These are phyloP conservation scores for Lochmaea crataegi DNA, from an alignment of 2,888 invertebrate genomes.

Conservation along the genomic window DNA sequence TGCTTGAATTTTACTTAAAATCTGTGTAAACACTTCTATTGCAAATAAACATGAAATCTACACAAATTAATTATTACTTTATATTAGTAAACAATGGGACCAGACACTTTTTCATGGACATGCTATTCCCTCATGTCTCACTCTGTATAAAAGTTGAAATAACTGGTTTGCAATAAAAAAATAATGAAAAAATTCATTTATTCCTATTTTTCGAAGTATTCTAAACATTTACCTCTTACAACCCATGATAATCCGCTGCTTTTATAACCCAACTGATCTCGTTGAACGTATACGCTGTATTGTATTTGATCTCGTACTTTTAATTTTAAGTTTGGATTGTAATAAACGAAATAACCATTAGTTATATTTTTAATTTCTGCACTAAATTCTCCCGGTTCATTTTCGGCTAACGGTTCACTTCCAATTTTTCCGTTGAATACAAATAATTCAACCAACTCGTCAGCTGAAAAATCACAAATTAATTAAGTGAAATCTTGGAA, in stretches of 20 bases:
- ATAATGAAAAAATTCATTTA: background rate
- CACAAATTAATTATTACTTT: too few relatives aligned
- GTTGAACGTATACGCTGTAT: slow-evolving; percentile 73
- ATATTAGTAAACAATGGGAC: too few relatives aligned
- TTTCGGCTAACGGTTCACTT: slow-evolving; percentile 67
- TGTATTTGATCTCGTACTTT: slow-evolving; percentile 70
- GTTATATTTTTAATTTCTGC: slow-evolving; percentile 65
- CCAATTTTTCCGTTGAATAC: slow-evolving; percentile 73
- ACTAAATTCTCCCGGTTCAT: slow-evolving; percentile 68
- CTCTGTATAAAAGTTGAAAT: too few relatives aligned
- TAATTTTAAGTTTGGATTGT: slow-evolving; percentile 65
- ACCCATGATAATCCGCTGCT: slow-evolving; percentile 61
- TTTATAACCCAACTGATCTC: slow-evolving; percentile 66
- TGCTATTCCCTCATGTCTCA: too few relatives aligned
- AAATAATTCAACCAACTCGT: slow-evolving; percentile 68
- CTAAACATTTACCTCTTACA: slow-evolving; percentile 61
- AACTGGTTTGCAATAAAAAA: too few relatives aligned
- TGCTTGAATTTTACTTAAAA: too few relatives aligned
- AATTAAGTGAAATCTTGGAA: background rate
- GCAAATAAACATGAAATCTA: too few relatives aligned
- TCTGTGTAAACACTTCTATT: too few relatives aligned
- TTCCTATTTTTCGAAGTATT: background rate
- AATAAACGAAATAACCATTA: slow-evolving; percentile 68
- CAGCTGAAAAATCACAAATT: slow-evolving; percentile 61
- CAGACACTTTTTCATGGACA: too few relatives aligned